A percentile compares a stretch with the other conserved stretches of the same genome.
phyloP scores from a whole-genome alignment of 2,797 vertebrate genomes.

The Sebastes minor region DNA sequence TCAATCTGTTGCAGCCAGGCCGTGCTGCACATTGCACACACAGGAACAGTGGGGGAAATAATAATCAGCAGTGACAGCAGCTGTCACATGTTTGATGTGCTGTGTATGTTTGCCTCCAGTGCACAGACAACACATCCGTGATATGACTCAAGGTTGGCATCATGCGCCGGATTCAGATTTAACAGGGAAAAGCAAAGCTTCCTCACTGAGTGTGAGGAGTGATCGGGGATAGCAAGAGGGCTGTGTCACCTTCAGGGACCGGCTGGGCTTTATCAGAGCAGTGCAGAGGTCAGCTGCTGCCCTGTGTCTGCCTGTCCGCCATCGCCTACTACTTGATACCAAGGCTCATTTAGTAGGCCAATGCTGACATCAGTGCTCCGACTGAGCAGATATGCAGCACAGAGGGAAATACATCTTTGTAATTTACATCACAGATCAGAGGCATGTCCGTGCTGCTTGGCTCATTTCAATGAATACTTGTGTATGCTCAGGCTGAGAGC shows the following conservation, averaged over 20 bases:
- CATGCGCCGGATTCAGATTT: neutral
- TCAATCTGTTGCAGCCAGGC: conserved; percentile 13
- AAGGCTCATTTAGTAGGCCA: conserved; percentile 13
- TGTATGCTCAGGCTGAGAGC: conserved; percentile 8
- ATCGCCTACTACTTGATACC: conserved; percentile 7
- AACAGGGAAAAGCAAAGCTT: neutral
- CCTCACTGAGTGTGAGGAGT: neutral
- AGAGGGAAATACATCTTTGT: conserved; percentile 11
- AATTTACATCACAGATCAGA: conserved; percentile 28
- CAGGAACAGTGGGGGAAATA: conserved; percentile 3
- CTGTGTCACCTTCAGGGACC: conserved; percentile 35
- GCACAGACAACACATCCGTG: conserved; percentile 18
- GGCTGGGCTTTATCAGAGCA: conserved; percentile 44
- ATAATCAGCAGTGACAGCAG: conserved; percentile 32
- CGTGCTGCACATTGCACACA: neutral
- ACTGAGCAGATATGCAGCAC: conserved; percentile 10
- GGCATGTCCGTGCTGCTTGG: conserved; percentile 1
- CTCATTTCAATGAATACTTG: conserved; percentile 1
- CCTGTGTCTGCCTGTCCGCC: conserved; percentile 40
- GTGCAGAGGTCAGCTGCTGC: conserved; percentile 65
- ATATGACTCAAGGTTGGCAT: conserved; percentile 15
- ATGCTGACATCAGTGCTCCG: conserved; percentile 5
- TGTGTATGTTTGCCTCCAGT: conserved; percentile 3
- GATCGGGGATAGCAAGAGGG: conserved; percentile 2
- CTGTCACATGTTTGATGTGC: conserved; percentile 39